These are phyloP conservation scores for Tapirus terrestris DNA, from an alignment of 2,113 vertebrate genomes.

Conservation along the genomic window DNA sequence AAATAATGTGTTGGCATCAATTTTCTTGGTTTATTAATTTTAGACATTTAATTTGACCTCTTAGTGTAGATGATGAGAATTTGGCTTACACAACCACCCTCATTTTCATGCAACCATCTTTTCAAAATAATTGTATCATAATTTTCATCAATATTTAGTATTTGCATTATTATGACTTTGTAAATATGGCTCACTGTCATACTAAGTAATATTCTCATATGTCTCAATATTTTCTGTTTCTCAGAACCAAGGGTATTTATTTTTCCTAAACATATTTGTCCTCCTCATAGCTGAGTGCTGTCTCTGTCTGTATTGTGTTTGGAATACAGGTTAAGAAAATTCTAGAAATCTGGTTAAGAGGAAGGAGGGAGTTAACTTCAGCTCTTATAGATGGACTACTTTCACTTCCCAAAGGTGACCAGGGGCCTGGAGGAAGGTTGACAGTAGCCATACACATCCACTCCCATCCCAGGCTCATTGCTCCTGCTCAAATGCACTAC, in stretches of 20 bases:
- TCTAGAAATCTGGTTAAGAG: neutral
- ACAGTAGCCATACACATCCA: neutral
- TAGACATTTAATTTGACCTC: neutral
- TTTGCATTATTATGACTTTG: neutral
- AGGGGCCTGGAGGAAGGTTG: rapidly evolving
- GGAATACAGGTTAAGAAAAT: neutral
- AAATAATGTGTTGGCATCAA: neutral
- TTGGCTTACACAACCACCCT: neutral
- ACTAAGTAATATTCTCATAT: neutral
- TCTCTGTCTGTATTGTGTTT: neutral
- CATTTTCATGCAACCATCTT: neutral
- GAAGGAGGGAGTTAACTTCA: neutral
- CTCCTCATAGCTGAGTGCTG: neutral
- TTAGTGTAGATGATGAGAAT: neutral
- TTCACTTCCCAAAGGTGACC: neutral
- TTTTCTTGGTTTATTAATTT: slow-evolving; percentile 11
- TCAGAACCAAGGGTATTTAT: neutral
- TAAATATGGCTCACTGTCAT: neutral
- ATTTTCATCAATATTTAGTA: neutral
- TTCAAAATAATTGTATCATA: neutral
- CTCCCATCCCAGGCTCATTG: neutral
- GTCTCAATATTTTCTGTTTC: neutral
- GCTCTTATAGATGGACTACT: neutral
- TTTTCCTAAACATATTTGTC: neutral
- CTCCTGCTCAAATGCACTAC: neutral